Conservation (phyloP, 2,888 invertebrate genomes). For the Auanema sp. region DNA sequence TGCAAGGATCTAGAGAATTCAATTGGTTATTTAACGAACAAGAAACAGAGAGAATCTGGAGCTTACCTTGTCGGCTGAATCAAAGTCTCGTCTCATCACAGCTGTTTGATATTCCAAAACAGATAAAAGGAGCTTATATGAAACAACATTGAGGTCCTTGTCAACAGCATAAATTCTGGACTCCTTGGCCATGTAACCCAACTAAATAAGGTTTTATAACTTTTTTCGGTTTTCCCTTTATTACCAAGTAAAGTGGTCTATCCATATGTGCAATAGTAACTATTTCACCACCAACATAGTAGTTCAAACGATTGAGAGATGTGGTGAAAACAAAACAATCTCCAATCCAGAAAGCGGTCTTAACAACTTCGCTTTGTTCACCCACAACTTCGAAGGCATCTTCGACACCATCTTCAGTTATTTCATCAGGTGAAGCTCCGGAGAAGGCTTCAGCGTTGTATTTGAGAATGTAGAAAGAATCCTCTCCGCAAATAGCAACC, state of each 20-base stretch:
- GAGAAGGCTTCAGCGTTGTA: slow-evolving; percentile 84
- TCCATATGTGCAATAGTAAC: slow-evolving; percentile 97
- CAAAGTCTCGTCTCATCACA: slow-evolving; percentile 79
- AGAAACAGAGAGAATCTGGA: background rate
- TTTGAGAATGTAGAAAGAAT: slow-evolving; percentile 88
- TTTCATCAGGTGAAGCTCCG: slow-evolving; percentile 75
- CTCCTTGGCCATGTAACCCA: slow-evolving; percentile 70
- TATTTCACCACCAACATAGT: slow-evolving; percentile 98
- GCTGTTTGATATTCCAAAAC: slow-evolving; percentile 99
- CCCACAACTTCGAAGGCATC: slow-evolving; percentile 80
- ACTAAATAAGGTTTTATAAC: slow-evolving; percentile 33
- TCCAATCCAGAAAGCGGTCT: slow-evolving; percentile 67
- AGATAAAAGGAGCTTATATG: slow-evolving; percentile 81
- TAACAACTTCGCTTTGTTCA: slow-evolving; percentile 56
- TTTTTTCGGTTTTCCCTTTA: too few species aligned
- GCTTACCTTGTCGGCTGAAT: slow-evolving; percentile 48
- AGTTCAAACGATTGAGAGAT: slow-evolving; percentile 92
- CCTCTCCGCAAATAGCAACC: slow-evolving; percentile 88
- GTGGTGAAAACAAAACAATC: slow-evolving; percentile 99
- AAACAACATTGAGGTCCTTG: slow-evolving; percentile 92
- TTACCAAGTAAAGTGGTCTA: slow-evolving; percentile 89
- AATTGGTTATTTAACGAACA: background rate
- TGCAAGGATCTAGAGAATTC: slow-evolving; percentile 75
- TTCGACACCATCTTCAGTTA: slow-evolving; percentile 89
- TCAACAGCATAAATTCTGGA: slow-evolving; percentile 93